phyloP scores from a whole-genome alignment of 2,113 vertebrate species.

The Ameiurus melas region DNA sequence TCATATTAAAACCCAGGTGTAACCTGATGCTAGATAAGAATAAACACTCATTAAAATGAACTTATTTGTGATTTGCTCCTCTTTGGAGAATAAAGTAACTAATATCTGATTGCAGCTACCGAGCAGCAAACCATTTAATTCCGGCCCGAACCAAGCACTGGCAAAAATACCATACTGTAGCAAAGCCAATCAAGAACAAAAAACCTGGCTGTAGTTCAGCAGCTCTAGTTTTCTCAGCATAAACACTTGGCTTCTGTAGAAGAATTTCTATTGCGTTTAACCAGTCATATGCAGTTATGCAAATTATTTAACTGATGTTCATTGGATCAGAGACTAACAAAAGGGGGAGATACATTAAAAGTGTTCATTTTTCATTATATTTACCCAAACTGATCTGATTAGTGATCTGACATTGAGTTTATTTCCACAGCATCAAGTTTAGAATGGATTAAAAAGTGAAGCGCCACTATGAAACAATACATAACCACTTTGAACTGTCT shows the following conservation, averaged over 20 bases:
- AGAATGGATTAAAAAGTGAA: not conserved
- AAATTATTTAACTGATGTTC: not conserved
- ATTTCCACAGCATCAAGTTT: not conserved
- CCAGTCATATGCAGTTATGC: not conserved
- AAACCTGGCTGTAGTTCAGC: not conserved
- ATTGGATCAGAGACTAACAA: not conserved
- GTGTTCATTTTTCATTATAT: not conserved
- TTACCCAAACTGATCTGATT: not conserved
- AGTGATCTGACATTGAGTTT: not conserved
- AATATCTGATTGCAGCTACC: slow-evolving; percentile 45
- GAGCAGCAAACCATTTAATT: not conserved
- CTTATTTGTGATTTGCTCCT: slow-evolving; percentile 56
- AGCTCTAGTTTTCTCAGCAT: not conserved
- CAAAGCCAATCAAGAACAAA: not conserved
- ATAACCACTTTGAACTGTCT: not conserved
- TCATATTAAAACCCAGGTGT: slow-evolving; percentile 14
- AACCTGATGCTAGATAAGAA: slow-evolving; percentile 28
- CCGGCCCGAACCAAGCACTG: not conserved
- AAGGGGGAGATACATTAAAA: not conserved
- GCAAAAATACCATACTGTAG: not conserved
- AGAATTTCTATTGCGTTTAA: not conserved
- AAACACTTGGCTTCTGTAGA: not conserved
- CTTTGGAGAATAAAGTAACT: slow-evolving; percentile 56
- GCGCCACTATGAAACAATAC: not conserved
- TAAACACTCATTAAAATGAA: slow-evolving; percentile 41